Evolutionary conservation across 2,797 vertebrate genomes (phyloP), one percentile per base, ranked within the genome.

Genomic region (Danionella dracula): DNA sequence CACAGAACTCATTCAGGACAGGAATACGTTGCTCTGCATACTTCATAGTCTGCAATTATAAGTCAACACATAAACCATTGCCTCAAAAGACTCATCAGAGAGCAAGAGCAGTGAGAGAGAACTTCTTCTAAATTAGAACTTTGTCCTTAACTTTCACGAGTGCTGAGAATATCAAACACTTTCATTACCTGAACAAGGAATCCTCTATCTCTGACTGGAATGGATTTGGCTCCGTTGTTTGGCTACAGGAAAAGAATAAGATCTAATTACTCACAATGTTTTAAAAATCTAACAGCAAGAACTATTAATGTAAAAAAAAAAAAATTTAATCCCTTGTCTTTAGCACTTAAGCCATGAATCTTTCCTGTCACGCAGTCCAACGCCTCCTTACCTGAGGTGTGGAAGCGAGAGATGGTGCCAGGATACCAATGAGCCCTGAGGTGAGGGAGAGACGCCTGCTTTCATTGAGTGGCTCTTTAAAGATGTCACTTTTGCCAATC

Each of bases 371-470:
- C n/a, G n/a, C n/a, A n/a, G n/a, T n/a, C n/a, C n/a, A n/a, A 48
- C 20, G n/a, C 20, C 29, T 17, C 40, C 67, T 77, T 72, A 85
- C 84, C 70, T 71, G 73, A 35, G 81, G 75, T 29, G 79, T 72
- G 74, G 87, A 76, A 71, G 90, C 89, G 72, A 92, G 88, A 48
- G 93, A 88, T 65, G 92, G 91, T 75, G 92, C 89, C 84, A 93
- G 87, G 83, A 93, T 93, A 85, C 92, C 92, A 71, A 93, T 93
- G 80, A 94, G 91, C 85, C 93, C 93, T 92, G 92, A 93, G 91
- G 92, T 93, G 84, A 94, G 92, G 81, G 93, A 94, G 85, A 93
- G 91, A 69, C 93, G 86, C 72, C 92, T 86, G 86, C 90, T 81
- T 86, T 93, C 93, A 0, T 71, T 55, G 42, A 44, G 82, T 55